These are phyloP conservation scores for Neoitamus cyanurus DNA, from an alignment of 2,888 invertebrate genomes.

Conservation along the genomic window DNA sequence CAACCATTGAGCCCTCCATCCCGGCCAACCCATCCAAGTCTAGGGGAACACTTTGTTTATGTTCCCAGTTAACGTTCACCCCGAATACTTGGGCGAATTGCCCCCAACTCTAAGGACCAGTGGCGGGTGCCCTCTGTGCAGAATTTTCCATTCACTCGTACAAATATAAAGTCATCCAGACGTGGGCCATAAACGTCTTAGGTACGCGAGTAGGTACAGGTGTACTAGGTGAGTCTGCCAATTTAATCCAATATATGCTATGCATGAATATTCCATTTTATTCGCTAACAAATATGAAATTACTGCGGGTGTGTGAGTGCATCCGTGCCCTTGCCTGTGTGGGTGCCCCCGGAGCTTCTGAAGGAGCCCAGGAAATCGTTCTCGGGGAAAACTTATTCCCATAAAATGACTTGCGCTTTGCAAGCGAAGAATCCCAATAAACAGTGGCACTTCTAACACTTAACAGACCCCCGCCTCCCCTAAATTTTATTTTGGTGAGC, in stretches of 20 bases:
- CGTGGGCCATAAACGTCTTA: slow-evolving; percentile 35
- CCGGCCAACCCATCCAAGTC: slow-evolving; percentile 8
- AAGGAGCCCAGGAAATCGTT: slow-evolving; percentile 30
- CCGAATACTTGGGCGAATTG: slow-evolving; percentile 16
- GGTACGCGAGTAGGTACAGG: slow-evolving; percentile 43
- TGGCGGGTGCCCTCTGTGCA: slow-evolving; percentile 7
- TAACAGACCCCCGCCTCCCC: slow-evolving; percentile 32
- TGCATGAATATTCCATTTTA: slow-evolving; percentile 46
- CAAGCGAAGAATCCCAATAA: slow-evolving; percentile 43
- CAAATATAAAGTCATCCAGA: slow-evolving; percentile 44
- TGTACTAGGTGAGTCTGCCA: slow-evolving; percentile 42
- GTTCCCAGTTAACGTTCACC: slow-evolving; percentile 39
- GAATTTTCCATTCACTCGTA: slow-evolving; percentile 32
- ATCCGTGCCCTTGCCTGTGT: not conserved
- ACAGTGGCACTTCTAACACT: slow-evolving; percentile 45
- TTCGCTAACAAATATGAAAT: slow-evolving; percentile 37
- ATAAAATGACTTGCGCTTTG: slow-evolving; percentile 45
- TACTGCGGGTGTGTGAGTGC: not conserved
- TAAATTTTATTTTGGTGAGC: slow-evolving; percentile 26
- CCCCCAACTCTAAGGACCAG: not conserved
- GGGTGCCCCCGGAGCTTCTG: not conserved
- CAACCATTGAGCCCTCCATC: slow-evolving; percentile 24
- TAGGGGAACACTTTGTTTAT: slow-evolving; percentile 38
- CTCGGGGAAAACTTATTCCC: slow-evolving; percentile 31
- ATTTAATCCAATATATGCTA: slow-evolving; percentile 46